These are phyloP conservation scores for Amiota communis DNA, from an alignment of 2,888 invertebrate species.

Conservation along the genomic window DNA sequence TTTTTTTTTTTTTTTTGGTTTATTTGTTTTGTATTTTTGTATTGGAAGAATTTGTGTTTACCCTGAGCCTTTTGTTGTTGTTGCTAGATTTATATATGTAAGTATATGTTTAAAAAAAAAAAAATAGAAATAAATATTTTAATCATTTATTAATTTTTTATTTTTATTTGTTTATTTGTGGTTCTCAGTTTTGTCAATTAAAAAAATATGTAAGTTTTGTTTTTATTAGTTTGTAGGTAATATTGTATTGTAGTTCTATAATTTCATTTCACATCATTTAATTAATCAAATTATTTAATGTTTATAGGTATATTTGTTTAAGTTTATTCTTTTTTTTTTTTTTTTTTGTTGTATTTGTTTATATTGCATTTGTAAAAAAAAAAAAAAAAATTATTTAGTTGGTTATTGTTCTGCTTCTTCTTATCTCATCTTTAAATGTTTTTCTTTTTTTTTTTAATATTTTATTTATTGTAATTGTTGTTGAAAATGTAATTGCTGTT, in stretches of 20 bases:
- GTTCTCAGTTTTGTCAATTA: no score
- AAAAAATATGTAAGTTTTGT: no score
- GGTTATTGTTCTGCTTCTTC: constrained; percentile 25
- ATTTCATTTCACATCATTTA: no score
- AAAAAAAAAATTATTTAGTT: constrained; percentile 27
- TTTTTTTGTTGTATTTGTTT: constrained; percentile 33
- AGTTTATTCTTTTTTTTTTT: background rate
- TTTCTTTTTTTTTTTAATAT: no score
- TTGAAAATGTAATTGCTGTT: background rate
- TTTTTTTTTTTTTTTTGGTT: constrained; percentile 43
- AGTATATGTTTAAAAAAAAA: background rate
- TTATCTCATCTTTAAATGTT: constrained; percentile 29
- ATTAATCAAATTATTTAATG: no score
- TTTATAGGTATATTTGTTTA: no score
- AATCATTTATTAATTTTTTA: constrained; percentile 31
- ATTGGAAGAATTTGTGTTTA: constrained; percentile 74
- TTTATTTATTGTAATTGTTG: constrained; percentile 41
- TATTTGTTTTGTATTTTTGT: constrained; percentile 61
- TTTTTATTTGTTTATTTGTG: constrained; percentile 40
- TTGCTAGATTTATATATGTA: constrained; percentile 26
- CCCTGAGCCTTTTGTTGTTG: constrained; percentile 72
- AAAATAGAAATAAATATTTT: background rate
- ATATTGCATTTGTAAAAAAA: constrained; percentile 34
- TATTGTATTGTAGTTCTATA: no score
- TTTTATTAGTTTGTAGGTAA: no score